Percentiles rank a stretch among this genome's conserved stretches.
Conservation (phyloP, 2,888 invertebrate genomes). For the Habroteleia sp. region DNA sequence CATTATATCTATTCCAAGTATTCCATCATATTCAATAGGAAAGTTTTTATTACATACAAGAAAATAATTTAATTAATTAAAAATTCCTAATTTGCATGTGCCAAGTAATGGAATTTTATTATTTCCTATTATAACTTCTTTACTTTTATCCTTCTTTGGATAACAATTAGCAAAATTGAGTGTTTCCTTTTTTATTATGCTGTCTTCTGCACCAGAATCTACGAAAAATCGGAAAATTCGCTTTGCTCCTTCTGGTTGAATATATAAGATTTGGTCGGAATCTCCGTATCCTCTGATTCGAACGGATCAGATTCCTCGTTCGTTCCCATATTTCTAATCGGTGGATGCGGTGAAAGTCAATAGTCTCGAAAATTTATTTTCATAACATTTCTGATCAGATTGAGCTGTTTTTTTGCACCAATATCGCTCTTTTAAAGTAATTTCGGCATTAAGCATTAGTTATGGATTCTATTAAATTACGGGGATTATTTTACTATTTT, state of each 20-base stretch:
- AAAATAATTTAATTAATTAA: conserved; percentile 3
- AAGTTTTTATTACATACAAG: background rate
- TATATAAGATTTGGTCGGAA: conserved; percentile 4
- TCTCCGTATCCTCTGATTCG: conserved; percentile 10
- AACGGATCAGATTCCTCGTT: conserved; percentile 1
- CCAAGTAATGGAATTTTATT: conserved; percentile 6
- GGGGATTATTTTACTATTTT: conserved; percentile 6
- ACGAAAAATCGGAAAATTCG: conserved; percentile 2
- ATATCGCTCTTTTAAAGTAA: conserved; percentile 6
- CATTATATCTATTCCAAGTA: no score
- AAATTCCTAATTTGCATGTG: conserved; percentile 4
- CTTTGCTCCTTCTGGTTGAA: conserved; percentile 9
- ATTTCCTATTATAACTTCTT: conserved; percentile 6
- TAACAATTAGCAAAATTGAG: background rate
- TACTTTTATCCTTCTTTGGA: conserved; percentile 1
- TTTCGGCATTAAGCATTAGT: conserved; percentile 11
- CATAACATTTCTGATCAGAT: background rate
- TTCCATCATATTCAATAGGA: no score
- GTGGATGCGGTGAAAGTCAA: background rate
- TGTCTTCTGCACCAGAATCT: conserved; percentile 6
- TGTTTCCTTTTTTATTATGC: conserved; percentile 1
- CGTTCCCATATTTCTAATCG: background rate
- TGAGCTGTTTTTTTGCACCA: conserved; percentile 4
- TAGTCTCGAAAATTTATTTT: background rate
- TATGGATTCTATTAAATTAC: conserved; percentile 9